Evolutionary conservation across 2,113 vertebrate genomes (phyloP), one percentile per base, ranked within the genome.

Genomic region (Cochlearius cochlearius): DNA sequence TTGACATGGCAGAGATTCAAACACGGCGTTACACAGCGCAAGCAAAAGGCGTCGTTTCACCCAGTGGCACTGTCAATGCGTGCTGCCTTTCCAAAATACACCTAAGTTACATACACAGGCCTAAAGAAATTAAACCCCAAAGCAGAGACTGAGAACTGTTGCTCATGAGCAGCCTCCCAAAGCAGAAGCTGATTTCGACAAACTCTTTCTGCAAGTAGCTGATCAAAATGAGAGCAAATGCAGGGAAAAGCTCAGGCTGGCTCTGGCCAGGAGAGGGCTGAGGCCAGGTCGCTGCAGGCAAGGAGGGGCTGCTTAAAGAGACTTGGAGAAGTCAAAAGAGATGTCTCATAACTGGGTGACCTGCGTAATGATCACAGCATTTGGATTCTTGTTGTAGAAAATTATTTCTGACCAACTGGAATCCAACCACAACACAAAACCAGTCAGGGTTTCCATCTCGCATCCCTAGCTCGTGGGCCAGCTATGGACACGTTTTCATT

Each of bases 41-140:
- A 84, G 10, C 7, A 4, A 43, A 39, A 71, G 32, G 7, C 3
- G 7, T 29, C 29, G 30, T 79, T 94, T 76, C 49, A 72, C 55
- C 20, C 32, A 38, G 15, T 2, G 3, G 25, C 38, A 68, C 15
- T 4, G 3, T 16, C 41, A 68, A 6, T 0, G 3, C 0, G 0
- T 17, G 16, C 29, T 76, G 21, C 26, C 27, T 22, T 86, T 73
- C 53, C 58, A 86, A 71, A 80, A 64, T 7, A 39, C 21, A 29
- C 7, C 10, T 10, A 71, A 60, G 8, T 15, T 73, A 77, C 15
- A 32, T 6, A 30, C 17, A 18, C 4, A 62, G 69, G 22, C 63
- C 68, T 71, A 45, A 66, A 81, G 59, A 85, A 38, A 32, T 47
- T 27, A 75, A 71, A 87, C 5, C 13, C 38, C 23, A 63, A 50